Percentiles rank a stretch among this genome's conserved stretches.
phyloP scores from a whole-genome alignment of 2,113 vertebrate genomes.

The Xiphophorus maculatus region DNA sequence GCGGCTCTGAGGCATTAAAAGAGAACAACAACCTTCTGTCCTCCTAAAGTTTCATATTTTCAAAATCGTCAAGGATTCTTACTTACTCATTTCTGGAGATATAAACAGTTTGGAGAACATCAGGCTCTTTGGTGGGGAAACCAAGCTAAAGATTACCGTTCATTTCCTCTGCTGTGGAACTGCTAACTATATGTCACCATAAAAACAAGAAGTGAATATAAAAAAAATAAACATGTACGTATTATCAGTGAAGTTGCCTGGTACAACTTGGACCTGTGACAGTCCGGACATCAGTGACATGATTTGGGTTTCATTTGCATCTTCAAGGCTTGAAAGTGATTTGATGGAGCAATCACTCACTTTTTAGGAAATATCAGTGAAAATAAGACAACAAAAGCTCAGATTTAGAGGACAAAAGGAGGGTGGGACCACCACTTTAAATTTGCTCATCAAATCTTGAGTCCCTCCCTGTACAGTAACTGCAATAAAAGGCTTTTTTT shows the following conservation, averaged over 20 bases:
- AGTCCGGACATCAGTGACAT: background rate
- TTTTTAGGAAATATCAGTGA: background rate
- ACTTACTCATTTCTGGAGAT: background rate
- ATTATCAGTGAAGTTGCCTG: background rate
- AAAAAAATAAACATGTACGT: background rate
- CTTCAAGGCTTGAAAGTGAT: background rate
- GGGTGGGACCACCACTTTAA: background rate
- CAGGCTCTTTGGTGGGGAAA: background rate
- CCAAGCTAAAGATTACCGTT: background rate
- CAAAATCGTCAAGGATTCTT: slow-evolving; percentile 9
- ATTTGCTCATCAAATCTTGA: background rate
- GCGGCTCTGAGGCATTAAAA: slow-evolving; percentile 14
- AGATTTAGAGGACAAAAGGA: background rate
- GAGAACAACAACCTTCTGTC: background rate
- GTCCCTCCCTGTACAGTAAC: background rate
- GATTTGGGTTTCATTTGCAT: background rate
- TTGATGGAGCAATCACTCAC: background rate
- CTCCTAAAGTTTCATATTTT: background rate
- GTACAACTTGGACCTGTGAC: background rate
- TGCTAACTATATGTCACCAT: background rate
- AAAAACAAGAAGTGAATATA: background rate
- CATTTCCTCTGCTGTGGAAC: background rate
- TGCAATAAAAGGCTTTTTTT: background rate
- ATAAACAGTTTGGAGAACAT: slow-evolving; percentile 1
- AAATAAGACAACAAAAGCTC: background rate